Percentiles rank a stretch among this genome's conserved stretches.
Conservation (phyloP, 2,797 vertebrate genomes). For the Botia almorhae region DNA sequence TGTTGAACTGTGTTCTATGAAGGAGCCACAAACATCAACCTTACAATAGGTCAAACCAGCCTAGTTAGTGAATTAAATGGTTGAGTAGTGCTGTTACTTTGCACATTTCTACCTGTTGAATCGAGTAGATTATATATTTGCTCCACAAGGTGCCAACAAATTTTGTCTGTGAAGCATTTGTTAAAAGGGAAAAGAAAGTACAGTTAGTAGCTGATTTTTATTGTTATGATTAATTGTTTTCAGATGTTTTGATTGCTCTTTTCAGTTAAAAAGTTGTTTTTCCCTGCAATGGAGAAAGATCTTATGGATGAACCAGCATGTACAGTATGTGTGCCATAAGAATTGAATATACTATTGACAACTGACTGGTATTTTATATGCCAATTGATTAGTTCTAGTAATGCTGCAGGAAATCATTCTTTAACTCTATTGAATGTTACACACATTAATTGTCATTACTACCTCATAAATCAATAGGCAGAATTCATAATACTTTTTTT, state of each 20-base stretch:
- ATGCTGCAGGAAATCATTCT: slow-evolving; percentile 4
- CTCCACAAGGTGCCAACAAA: slow-evolving; percentile 20
- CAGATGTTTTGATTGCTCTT: slow-evolving; percentile 16
- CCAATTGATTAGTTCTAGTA: slow-evolving; percentile 8
- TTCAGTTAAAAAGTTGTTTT: slow-evolving; percentile 36
- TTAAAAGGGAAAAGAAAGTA: slow-evolving; percentile 2
- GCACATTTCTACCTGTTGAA: slow-evolving; percentile 19
- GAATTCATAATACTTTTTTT: neutral
- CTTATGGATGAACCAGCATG: slow-evolving; percentile 29
- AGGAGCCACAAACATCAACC: slow-evolving; percentile 8
- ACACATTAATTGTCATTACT: slow-evolving; percentile 12
- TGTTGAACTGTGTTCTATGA: neutral
- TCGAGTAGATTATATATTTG: neutral
- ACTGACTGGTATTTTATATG: neutral
- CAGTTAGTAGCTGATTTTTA: slow-evolving; percentile 17
- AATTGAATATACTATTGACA: slow-evolving; percentile 45
- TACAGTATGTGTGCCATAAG: slow-evolving; percentile 39
- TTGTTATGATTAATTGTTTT: slow-evolving; percentile 11
- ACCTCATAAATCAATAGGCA: slow-evolving; percentile 28
- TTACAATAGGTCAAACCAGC: slow-evolving; percentile 34
- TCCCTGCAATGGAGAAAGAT: slow-evolving; percentile 7
- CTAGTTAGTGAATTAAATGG: slow-evolving; percentile 3
- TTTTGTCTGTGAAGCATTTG: slow-evolving; percentile 19
- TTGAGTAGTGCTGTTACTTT: slow-evolving; percentile 27
- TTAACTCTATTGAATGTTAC: neutral